These are phyloP conservation scores for Philaenus spumarius DNA, from an alignment of 1,140 invertebrate species.

Conservation along the genomic window DNA sequence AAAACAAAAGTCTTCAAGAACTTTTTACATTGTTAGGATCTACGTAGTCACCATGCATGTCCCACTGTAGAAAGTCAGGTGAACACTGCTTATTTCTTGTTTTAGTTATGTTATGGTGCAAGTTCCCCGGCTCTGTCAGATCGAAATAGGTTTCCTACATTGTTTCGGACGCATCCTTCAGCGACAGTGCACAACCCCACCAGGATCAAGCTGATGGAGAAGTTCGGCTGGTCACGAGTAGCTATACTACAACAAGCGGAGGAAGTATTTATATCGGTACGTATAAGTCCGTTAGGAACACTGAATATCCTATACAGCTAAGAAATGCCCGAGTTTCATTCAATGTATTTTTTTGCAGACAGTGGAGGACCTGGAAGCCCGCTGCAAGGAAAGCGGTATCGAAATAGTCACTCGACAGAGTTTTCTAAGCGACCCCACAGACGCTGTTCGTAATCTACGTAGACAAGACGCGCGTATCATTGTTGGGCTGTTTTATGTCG, in stretches of 20 bases:
- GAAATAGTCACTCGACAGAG: slow-evolving; percentile 95
- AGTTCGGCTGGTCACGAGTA: slow-evolving; percentile 94
- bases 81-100: no score
- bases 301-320: no score
- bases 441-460: slow-evolving; percentile 90
- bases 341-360: slow-evolving; percentile 54
- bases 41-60: no score
- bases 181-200: slow-evolving; percentile 99
- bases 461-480: slow-evolving; percentile 95
- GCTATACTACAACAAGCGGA: slow-evolving; percentile 97
- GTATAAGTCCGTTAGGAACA: slow-evolving; percentile 33
- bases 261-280: slow-evolving; percentile 97
- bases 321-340: no score
- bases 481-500: slow-evolving; percentile 96
- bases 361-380: slow-evolving; percentile 91
- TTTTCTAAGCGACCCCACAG: slow-evolving; percentile 92
- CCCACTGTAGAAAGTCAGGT: no score
- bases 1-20: no score
- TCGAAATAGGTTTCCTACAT: slow-evolving; percentile 91
- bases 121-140: slow-evolving; percentile 98
- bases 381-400: slow-evolving; percentile 88
- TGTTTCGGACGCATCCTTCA: slow-evolving; percentile 98
- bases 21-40: no score
- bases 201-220: slow-evolving; percentile 91
- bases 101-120: slow-evolving; percentile 94